phyloP scores from a whole-genome alignment of 2,888 invertebrate genomes.

The Pristionchus arcanus region DNA sequence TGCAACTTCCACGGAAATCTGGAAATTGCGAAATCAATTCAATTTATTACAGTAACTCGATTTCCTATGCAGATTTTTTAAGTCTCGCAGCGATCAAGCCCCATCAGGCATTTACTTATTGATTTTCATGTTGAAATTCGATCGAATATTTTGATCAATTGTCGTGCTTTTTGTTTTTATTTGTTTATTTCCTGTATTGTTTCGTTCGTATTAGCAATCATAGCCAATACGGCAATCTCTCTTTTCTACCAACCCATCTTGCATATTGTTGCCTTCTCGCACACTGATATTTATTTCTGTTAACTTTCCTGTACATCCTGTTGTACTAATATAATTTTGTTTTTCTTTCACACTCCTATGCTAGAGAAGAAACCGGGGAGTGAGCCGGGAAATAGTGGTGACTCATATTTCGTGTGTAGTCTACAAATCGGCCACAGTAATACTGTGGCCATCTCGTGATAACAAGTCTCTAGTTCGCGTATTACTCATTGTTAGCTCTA shows the following conservation, averaged over 20 bases:
- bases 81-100: background rate
- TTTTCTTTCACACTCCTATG: too few species aligned
- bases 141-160: too few species aligned
- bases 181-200: too few species aligned
- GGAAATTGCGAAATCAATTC: background rate
- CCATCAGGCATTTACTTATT: too few species aligned
- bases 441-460: constrained; percentile 26
- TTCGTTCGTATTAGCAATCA: too few species aligned
- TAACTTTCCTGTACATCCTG: too few species aligned
- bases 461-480: background rate
- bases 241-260: background rate
- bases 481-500: background rate
- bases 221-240: background rate
- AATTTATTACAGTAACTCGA: background rate
- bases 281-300: background rate
- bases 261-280: background rate
- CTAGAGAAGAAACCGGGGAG: background rate
- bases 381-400: background rate
- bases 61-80: background rate
- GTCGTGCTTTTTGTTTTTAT: background rate
- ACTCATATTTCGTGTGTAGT: background rate
- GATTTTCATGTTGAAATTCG: too few species aligned
- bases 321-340: background rate
- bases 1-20: too few species aligned
- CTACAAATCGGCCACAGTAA: background rate